phyloP scores from a whole-genome alignment of 2,113 vertebrate species.

The Aldabrachelys gigantea region DNA sequence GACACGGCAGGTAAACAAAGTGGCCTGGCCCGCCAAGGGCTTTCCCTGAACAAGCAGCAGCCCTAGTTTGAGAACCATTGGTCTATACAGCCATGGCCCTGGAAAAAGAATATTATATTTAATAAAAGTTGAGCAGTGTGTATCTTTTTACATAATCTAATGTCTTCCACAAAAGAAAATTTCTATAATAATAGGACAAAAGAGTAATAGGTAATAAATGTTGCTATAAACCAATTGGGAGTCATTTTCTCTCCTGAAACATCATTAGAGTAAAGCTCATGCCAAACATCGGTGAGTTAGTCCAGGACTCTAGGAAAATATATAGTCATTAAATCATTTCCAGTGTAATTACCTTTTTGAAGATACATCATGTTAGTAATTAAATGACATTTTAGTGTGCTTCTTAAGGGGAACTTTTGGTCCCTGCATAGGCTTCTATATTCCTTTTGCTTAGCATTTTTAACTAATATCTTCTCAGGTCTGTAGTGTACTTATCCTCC shows the following conservation, averaged over 20 bases:
- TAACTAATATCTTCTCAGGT: neutral
- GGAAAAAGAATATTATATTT: neutral
- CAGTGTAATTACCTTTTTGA: neutral
- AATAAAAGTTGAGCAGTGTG: neutral
- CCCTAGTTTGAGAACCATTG: no score
- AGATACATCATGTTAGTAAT: neutral
- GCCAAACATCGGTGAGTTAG: neutral
- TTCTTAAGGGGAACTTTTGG: neutral
- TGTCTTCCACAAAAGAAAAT: neutral
- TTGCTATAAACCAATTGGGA: neutral
- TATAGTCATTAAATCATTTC: neutral
- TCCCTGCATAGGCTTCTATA: neutral
- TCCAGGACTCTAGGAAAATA: neutral
- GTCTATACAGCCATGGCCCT: accelerated
- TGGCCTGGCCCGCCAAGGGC: no score
- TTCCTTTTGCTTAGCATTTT: neutral
- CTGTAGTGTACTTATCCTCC: neutral
- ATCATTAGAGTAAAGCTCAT: neutral
- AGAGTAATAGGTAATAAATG: neutral
- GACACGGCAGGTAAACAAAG: no score
- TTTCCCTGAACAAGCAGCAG: no score
- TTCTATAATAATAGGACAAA: neutral
- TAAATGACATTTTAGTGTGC: neutral
- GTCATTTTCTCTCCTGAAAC: constrained; percentile 1
- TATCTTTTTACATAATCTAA: neutral